A percentile compares a stretch with the other conserved stretches of the same genome.
Evolutionary conservation across 2,797 vertebrate species (phyloP).

Genomic region (Simalia tracyae): DNA sequence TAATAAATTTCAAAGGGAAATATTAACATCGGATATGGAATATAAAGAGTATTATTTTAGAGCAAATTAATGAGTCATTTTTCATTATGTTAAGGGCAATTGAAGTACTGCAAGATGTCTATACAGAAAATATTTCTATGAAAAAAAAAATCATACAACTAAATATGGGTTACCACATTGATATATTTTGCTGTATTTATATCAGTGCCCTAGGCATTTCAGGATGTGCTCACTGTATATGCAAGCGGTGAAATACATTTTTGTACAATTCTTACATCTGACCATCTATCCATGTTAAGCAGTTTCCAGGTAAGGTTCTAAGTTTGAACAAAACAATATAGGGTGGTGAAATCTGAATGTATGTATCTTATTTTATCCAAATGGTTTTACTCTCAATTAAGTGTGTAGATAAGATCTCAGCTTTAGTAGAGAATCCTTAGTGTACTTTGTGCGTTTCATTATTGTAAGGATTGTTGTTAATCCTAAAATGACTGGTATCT

Average conservation of each 20-base stretch:
- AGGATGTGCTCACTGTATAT: not conserved
- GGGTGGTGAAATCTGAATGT: not conserved
- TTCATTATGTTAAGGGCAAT: not conserved
- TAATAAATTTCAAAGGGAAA: conserved; percentile 37
- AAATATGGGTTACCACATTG: not conserved
- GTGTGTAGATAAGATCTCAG: not conserved
- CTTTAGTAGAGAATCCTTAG: conserved; percentile 17
- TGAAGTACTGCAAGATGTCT: conserved; percentile 2
- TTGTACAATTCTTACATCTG: not conserved
- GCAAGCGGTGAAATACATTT: not conserved
- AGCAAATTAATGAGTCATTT: conserved; percentile 6
- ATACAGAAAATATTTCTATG: not conserved
- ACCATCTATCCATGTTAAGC: not conserved
- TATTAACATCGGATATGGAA: not conserved
- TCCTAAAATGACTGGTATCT: conserved; percentile 38
- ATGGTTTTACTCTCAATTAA: not conserved
- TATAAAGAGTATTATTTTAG: conserved; percentile 26
- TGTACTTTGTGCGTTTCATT: conserved; percentile 24
- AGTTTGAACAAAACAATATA: not conserved
- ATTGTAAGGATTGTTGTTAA: conserved; percentile 37
- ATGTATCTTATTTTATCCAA: not conserved
- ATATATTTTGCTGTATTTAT: not conserved
- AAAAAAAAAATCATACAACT: not conserved
- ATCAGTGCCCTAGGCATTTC: not conserved
- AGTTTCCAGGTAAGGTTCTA: not conserved